Percentiles rank a stretch among this genome's conserved stretches.
Evolutionary conservation across 2,888 invertebrate genomes (phyloP).

Genomic region (Polyommatus icarus): DNA sequence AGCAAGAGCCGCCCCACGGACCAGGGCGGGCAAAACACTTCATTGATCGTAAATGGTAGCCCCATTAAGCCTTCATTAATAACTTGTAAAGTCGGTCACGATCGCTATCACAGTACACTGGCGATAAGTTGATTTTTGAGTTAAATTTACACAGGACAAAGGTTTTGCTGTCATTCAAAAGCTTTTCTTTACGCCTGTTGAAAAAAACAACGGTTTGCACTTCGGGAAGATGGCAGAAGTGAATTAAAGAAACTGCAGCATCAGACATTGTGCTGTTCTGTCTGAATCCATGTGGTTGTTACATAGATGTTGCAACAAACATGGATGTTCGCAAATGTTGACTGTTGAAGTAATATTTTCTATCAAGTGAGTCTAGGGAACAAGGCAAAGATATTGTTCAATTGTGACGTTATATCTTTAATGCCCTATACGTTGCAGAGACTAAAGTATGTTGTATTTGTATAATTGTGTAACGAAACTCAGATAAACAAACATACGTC

Average conservation of each 20-base stretch:
- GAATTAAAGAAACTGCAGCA: no score
- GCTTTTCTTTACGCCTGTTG: no score
- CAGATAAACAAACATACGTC: background rate
- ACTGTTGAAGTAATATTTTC: no score
- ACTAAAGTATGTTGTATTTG: background rate
- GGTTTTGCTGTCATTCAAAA: background rate
- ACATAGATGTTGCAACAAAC: no score
- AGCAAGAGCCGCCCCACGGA: background rate
- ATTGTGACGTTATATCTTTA: background rate
- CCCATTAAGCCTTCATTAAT: background rate
- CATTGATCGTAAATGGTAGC: background rate
- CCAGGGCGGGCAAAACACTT: constrained; percentile 2
- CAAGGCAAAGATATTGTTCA: background rate
- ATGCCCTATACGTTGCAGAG: background rate
- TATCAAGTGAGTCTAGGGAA: no score
- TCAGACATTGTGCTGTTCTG: no score
- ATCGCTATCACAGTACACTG: background rate
- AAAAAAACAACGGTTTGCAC: no score
- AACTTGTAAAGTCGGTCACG: background rate
- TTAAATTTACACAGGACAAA: background rate
- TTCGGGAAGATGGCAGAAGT: no score
- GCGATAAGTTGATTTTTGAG: background rate
- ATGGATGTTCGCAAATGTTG: no score
- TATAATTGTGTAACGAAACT: background rate
- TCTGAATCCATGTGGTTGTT: no score